phyloP scores from a whole-genome alignment of 2,113 vertebrate species.

The Potamarius usumacintae region DNA sequence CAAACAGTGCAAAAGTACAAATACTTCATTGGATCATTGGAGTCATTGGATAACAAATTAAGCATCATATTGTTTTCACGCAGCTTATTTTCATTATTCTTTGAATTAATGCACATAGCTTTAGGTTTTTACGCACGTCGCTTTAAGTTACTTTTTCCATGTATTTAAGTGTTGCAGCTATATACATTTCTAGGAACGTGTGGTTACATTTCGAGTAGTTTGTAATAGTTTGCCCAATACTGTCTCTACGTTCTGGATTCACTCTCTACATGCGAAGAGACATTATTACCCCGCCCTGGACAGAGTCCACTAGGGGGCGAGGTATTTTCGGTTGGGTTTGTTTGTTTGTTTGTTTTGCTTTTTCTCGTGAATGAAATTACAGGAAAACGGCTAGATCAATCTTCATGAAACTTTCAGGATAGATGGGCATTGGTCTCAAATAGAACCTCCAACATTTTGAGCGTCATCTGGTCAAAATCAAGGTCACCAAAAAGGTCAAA shows the following conservation, averaged over 20 bases:
- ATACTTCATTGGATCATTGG: not conserved
- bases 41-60: not conserved
- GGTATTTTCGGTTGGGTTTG: too few relatives aligned
- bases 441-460: too few relatives aligned
- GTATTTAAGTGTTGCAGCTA: not conserved
- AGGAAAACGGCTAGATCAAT: too few relatives aligned
- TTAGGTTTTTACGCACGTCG: not conserved
- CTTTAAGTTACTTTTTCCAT: not conserved
- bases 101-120: not conserved
- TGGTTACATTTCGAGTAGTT: not conserved
- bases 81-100: not conserved
- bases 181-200: not conserved
- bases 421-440: too few relatives aligned
- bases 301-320: too few relatives aligned
- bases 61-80: not conserved
- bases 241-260: not conserved
- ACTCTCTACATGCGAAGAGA: not conserved
- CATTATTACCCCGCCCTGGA: not conserved
- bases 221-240: not conserved
- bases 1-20: not conserved
- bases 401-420: too few relatives aligned
- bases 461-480: too few relatives aligned
- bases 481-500: too few relatives aligned
- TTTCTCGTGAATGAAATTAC: too few relatives aligned
- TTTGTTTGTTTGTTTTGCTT: too few relatives aligned